Conservation (phyloP, 1,140 invertebrate species). For the Neelides sp. region DNA sequence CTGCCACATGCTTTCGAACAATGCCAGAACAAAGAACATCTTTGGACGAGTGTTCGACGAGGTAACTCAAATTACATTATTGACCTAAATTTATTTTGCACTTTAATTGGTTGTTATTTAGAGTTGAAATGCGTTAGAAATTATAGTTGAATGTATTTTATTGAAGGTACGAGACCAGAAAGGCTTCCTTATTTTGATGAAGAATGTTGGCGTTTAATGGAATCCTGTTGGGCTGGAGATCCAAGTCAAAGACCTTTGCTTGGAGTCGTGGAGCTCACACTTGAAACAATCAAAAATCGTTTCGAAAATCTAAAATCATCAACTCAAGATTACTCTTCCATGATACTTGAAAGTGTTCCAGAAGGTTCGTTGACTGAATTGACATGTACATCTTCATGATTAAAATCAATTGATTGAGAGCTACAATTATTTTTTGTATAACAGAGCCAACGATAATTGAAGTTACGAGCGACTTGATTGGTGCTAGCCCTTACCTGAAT, state of each 20-base stretch:
- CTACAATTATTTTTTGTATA: neutral
- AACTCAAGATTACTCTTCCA: constrained; percentile 21
- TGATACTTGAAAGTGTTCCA: no score
- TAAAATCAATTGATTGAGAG: no score
- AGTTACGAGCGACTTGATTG: constrained; percentile 12
- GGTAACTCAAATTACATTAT: constrained; percentile 42
- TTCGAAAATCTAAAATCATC: constrained; percentile 19
- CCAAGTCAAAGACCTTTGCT: constrained; percentile 58
- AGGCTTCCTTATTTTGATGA: constrained; percentile 57
- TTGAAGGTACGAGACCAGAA: constrained; percentile 55
- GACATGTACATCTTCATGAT: no score
- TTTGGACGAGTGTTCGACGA: constrained; percentile 72
- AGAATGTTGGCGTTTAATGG: constrained; percentile 73
- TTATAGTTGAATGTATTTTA: constrained; percentile 3
- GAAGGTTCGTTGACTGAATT: no score
- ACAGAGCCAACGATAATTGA: constrained; percentile 21
- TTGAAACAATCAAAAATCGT: constrained; percentile 37
- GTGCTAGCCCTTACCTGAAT: constrained; percentile 20
- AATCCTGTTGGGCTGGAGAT: constrained; percentile 69
- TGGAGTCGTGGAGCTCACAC: constrained; percentile 56
- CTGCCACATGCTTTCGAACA: constrained; percentile 70
- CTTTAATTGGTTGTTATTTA: neutral
- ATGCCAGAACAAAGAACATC: constrained; percentile 74
- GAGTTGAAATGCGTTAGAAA: neutral
- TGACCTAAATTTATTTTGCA: neutral